These are phyloP conservation scores for Laothoe populi DNA, from an alignment of 2,888 invertebrate genomes.

Conservation along the genomic window DNA sequence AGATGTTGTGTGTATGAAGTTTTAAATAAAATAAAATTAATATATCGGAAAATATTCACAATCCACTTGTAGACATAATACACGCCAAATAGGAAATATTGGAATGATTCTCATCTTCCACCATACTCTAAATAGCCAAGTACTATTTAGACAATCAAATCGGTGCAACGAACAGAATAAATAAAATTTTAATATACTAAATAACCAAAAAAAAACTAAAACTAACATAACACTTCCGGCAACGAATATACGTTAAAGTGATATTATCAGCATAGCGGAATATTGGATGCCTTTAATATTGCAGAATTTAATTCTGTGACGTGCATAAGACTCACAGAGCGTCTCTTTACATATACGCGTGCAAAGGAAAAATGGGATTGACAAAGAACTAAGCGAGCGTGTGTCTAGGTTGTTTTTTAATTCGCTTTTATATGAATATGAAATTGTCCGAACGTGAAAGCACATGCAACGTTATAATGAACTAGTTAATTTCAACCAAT, in stretches of 20 bases:
- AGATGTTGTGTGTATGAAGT: too few relatives aligned
- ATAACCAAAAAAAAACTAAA: background rate
- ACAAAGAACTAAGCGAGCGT: conserved; percentile 48
- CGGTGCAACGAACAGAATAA: too few relatives aligned
- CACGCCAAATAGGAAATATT: too few relatives aligned
- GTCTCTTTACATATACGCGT: conserved; percentile 17
- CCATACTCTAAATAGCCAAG: too few relatives aligned
- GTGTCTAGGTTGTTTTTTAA: conserved; percentile 11
- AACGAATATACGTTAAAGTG: background rate
- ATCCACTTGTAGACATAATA: too few relatives aligned
- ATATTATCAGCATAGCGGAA: conserved; percentile 27
- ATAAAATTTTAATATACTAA: background rate
- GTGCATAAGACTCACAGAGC: conserved; percentile 27
- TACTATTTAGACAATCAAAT: too few relatives aligned
- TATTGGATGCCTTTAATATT: conserved; percentile 21
- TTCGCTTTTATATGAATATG: conserved; percentile 14
- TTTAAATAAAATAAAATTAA: too few relatives aligned
- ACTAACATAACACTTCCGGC: background rate
- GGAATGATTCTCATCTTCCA: too few relatives aligned
- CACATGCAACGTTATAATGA: background rate
- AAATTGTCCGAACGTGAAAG: conserved; percentile 2
- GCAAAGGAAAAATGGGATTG: conserved; percentile 51
- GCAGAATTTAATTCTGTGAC: conserved; percentile 23
- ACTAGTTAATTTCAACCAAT: background rate
- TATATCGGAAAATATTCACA: too few relatives aligned